phyloP scores from a whole-genome alignment of 92 coral and sea anemone species.

The Porites cylindrica region DNA sequence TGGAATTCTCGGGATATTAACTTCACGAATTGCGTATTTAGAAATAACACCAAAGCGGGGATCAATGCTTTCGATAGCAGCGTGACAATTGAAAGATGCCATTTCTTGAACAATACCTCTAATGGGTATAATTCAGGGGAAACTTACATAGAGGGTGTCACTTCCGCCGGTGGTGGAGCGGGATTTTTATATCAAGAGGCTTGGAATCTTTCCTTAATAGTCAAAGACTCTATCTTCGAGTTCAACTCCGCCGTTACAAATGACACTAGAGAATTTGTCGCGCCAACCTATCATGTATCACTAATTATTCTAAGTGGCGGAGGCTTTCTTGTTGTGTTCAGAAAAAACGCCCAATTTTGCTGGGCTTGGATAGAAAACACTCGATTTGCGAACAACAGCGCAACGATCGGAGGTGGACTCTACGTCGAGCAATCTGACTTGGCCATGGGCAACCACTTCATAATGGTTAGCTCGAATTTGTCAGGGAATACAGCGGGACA shows the following conservation, averaged over 20 bases:
- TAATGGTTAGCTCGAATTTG: conserved; percentile 43
- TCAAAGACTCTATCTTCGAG: conserved; percentile 58
- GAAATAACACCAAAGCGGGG: conserved; percentile 71
- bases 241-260: conserved; percentile 78
- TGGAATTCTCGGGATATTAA: conserved; percentile 68
- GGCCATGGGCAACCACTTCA: conserved; percentile 50
- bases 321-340: conserved; percentile 60
- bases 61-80: conserved; percentile 81
- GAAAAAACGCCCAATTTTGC: conserved; percentile 39
- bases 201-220: conserved; percentile 26
- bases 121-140: conserved; percentile 41
- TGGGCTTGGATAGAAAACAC: conserved; percentile 46
- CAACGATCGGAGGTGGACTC: conserved; percentile 93
- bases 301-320: conserved; percentile 62
- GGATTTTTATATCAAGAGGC: conserved; percentile 60
- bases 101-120: conserved; percentile 70
- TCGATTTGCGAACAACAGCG: conserved; percentile 64
- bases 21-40: conserved; percentile 70
- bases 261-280: conserved; percentile 43
- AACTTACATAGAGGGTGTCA: conserved; percentile 52
- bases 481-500: conserved; percentile 72
- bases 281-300: conserved; percentile 66
- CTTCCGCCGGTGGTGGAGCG: conserved; percentile 67
- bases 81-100: conserved; percentile 57
- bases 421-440: conserved; percentile 51